Conservation (phyloP, 2,797 vertebrate species). For the Florisuga fusca region DNA sequence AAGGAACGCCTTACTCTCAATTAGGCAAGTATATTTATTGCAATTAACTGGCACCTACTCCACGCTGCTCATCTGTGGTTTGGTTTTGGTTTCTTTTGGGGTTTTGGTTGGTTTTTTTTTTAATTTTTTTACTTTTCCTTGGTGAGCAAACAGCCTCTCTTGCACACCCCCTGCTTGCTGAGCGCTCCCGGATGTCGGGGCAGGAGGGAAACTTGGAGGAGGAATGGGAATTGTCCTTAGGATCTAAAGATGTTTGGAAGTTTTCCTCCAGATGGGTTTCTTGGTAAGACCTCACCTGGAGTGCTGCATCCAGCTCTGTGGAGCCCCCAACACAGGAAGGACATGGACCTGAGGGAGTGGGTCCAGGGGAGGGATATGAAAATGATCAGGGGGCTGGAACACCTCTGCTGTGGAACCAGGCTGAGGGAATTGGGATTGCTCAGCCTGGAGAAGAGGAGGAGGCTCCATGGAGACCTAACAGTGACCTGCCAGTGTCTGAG, state of each 20-base stretch:
- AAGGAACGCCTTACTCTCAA: constrained; percentile 82
- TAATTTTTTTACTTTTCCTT: not conserved
- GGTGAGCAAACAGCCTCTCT: not conserved
- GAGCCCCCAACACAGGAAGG: too few species aligned
- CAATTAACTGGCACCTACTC: not conserved
- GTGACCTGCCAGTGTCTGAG: too few species aligned
- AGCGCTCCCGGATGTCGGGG: not conserved
- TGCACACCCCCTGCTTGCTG: not conserved
- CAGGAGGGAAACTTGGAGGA: not conserved
- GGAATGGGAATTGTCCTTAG: not conserved
- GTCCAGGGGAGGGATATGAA: too few species aligned
- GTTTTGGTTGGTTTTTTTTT: too few species aligned
- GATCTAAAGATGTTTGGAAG: not conserved
- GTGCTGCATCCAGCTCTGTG: too few species aligned
- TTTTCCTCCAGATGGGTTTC: not conserved
- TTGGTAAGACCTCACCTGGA: too few species aligned
- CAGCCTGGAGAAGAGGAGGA: too few species aligned
- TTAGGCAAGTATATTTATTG: constrained; percentile 81
- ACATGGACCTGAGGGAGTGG: too few species aligned
- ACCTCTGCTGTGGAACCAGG: too few species aligned
- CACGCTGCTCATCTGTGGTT: not conserved
- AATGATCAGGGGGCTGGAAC: too few species aligned
- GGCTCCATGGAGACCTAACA: too few species aligned
- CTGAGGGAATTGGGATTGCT: too few species aligned
- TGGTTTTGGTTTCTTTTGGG: not conserved